phyloP scores from a whole-genome alignment of 1,140 invertebrate genomes.

The Aphelinus certus region DNA sequence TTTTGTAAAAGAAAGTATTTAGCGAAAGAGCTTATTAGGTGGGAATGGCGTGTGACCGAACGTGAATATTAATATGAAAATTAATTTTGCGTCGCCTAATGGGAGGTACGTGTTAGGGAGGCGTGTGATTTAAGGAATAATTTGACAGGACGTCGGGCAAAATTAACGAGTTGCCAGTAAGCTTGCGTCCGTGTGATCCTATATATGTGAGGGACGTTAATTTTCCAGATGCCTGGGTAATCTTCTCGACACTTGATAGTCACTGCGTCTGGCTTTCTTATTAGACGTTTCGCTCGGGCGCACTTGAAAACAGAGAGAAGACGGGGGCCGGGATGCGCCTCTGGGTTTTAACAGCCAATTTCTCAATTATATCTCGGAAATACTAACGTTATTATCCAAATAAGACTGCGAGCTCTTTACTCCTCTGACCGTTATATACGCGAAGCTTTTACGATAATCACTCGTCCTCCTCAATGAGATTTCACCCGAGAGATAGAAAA shows the following conservation, averaged over 20 bases:
- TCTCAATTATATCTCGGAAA: slow-evolving; percentile 13
- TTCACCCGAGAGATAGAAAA: too few species aligned
- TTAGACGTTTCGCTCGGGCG: slow-evolving; percentile 21
- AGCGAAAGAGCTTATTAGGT: too few species aligned
- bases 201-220: slow-evolving; percentile 13
- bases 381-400: slow-evolving; percentile 11
- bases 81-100: too few species aligned
- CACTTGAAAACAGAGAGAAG: slow-evolving; percentile 17
- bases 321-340: not conserved
- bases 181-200: not conserved
- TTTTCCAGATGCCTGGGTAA: slow-evolving; percentile 37
- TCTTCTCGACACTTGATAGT: slow-evolving; percentile 33
- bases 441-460: too few species aligned
- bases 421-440: too few species aligned
- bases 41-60: too few species aligned
- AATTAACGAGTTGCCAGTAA: slow-evolving; percentile 4
- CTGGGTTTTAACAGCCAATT: not conserved
- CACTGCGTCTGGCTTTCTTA: slow-evolving; percentile 22
- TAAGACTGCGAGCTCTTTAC: too few species aligned
- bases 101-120: too few species aligned
- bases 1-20: too few species aligned
- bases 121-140: slow-evolving; percentile 6
- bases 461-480: too few species aligned
- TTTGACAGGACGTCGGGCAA: not conserved
- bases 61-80: too few species aligned